Evolutionary conservation across 2,888 invertebrate genomes (phyloP).

Genomic region (Netelia inedita): DNA sequence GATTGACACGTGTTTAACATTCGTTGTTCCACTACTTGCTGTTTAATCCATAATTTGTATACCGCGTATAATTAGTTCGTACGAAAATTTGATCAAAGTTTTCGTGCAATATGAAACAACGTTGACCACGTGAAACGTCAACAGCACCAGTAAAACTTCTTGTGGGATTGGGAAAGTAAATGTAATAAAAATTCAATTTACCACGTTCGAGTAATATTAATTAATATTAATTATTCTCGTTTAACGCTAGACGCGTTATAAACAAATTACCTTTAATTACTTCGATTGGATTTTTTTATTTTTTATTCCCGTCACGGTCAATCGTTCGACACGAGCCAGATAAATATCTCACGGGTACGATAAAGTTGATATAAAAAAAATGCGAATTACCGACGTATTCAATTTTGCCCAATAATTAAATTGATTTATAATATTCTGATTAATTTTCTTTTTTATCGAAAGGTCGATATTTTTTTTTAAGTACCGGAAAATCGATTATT

Average conservation of each 20-base stretch:
- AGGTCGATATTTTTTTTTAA: neutral
- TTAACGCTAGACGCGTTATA: too few species aligned
- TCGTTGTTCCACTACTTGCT: conserved; percentile 49
- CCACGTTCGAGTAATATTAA: neutral
- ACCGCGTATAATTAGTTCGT: conserved; percentile 57
- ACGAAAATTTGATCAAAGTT: conserved; percentile 59
- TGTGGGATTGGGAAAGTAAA: conserved; percentile 52
- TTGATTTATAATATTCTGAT: too few species aligned
- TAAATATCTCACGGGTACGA: conserved; percentile 55
- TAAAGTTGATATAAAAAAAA: too few species aligned
- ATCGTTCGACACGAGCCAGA: conserved; percentile 41
- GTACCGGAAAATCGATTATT: neutral
- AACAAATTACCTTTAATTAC: too few species aligned
- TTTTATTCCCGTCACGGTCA: conserved; percentile 15
- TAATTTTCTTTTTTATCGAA: neutral
- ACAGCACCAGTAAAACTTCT: conserved; percentile 44
- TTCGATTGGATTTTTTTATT: neutral
- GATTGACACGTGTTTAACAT: conserved; percentile 46
- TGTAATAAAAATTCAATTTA: neutral
- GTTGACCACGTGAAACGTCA: conserved; percentile 13
- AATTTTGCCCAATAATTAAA: neutral
- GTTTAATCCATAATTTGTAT: conserved; percentile 57
- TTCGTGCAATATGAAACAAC: conserved; percentile 61
- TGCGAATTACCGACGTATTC: too few species aligned
- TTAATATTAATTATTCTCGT: too few species aligned